Evolutionary conservation across 2,888 invertebrate species (phyloP).

Genomic region (Phanerotoma sp.): DNA sequence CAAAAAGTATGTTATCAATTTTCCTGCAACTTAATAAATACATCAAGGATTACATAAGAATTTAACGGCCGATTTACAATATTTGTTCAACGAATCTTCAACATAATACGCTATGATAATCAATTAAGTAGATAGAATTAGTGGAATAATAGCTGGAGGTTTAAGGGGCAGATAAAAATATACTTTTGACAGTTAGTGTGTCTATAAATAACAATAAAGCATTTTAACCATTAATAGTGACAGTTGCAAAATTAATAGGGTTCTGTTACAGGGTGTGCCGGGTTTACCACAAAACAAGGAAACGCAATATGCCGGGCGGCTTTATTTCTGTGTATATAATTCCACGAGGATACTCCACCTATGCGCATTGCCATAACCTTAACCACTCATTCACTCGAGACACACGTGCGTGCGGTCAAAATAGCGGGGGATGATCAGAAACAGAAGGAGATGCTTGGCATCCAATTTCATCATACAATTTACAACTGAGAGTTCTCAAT

Average conservation of each 20-base stretch:
- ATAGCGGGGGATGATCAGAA: slow-evolving; percentile 14
- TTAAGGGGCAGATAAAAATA: no score
- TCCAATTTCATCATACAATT: slow-evolving; percentile 32
- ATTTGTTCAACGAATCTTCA: no score
- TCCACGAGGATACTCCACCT: slow-evolving; percentile 18
- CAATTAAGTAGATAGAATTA: no score
- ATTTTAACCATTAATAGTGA: not conserved
- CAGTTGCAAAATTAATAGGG: not conserved
- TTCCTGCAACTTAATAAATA: no score
- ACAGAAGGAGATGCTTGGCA: slow-evolving; percentile 25
- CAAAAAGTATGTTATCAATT: no score
- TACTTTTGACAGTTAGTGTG: no score
- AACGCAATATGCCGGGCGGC: slow-evolving; percentile 6
- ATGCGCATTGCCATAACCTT: slow-evolving; percentile 20
- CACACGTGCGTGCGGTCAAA: slow-evolving; percentile 9
- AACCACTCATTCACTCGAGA: slow-evolving; percentile 22
- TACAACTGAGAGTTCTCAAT: not conserved
- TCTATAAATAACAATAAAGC: not conserved
- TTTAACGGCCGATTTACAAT: no score
- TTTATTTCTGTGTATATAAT: slow-evolving; percentile 5
- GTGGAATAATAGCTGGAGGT: no score
- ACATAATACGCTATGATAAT: no score
- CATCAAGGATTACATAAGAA: no score
- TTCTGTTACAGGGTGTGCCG: slow-evolving; percentile 2
- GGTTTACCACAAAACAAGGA: not conserved